Evolutionary conservation across 2,113 vertebrate species (phyloP), one percentile per base, ranked within the genome.

Genomic region (Pelmatolapia mariae): DNA sequence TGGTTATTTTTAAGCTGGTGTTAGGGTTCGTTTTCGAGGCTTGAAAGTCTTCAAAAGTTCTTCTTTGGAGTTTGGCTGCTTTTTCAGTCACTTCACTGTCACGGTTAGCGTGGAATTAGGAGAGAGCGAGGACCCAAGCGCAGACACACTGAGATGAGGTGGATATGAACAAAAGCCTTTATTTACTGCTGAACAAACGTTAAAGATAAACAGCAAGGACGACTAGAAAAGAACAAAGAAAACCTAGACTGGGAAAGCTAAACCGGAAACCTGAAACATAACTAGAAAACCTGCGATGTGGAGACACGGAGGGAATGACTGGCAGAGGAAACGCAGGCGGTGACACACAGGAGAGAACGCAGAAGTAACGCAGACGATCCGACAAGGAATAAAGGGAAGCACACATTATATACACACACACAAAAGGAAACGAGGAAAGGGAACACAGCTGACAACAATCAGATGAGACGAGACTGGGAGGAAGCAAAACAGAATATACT

Each of bases 131-230:
- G 61, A 63, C 59, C 18, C 59, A n/a, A 63, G 7, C 4, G 10
- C 59, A 63, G 31, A 5, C 31, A 63, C 59, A 63, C 4, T 2
- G 31, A 6, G 59, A 63, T 63, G 61, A 36, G 61, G 31, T 66
- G 61, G 61, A n/a, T n/a, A n/a, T 66, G 61, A 66, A 36, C 18
- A 36, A 66, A 66, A 66, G 61, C 61, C 31, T 66, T 66, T 66
- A n/a, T 8, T 2, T n/a, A 63, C 31, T 18, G 18, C 18, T 36
- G 59, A 63, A 36, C 3, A 36, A n/a, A 36, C 2, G 0, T 1
- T 36, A 36, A 31, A 36, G 31, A 36, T n/a, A 66, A 66, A 66
- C 2, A 1, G 61, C 9, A 6, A 63, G 31, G 1, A 36, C 2
- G n/a, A 63, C 59, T n/a, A 1, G 59, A 7, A 63, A 18, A 31